Conservation (phyloP, 35 echinoderm and acorn worm species). For the Apostichopus japonicus region DNA sequence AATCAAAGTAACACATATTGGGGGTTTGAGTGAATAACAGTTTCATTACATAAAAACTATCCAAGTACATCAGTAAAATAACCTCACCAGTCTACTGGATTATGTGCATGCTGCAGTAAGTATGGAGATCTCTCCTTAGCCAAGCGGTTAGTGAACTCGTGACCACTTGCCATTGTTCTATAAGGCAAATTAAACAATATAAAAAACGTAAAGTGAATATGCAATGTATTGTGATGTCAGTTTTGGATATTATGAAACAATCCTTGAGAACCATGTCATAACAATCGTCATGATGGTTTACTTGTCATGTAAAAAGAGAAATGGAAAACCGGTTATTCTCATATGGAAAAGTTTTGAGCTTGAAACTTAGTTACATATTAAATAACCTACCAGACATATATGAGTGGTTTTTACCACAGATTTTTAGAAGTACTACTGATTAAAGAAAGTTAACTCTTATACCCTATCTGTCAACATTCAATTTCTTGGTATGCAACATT, state of each 20-base stretch:
- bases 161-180: conserved; percentile 64
- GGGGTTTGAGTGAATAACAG: not conserved
- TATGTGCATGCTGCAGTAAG: conserved; percentile 90
- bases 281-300: too few relatives aligned
- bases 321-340: too few relatives aligned
- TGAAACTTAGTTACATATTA: too few relatives aligned
- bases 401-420: too few relatives aligned
- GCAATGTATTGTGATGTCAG: not conserved
- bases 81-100: conserved; percentile 94
- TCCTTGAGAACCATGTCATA: not conserved
- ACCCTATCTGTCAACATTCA: too few relatives aligned
- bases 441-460: too few relatives aligned
- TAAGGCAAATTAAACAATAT: not conserved
- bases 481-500: too few relatives aligned
- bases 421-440: too few relatives aligned
- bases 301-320: too few relatives aligned
- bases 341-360: too few relatives aligned
- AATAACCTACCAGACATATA: too few relatives aligned
- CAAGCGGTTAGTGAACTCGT: conserved; percentile 61
- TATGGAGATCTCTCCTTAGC: conserved; percentile 96
- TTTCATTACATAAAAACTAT: not conserved
- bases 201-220: not conserved
- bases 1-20: too few relatives aligned
- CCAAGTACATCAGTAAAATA: not conserved
- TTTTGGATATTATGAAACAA: not conserved